Evolutionary conservation across 1,140 invertebrate species (phyloP), one percentile per base, ranked within the genome.

Genomic region (Panagrolaimus sp.): DNA sequence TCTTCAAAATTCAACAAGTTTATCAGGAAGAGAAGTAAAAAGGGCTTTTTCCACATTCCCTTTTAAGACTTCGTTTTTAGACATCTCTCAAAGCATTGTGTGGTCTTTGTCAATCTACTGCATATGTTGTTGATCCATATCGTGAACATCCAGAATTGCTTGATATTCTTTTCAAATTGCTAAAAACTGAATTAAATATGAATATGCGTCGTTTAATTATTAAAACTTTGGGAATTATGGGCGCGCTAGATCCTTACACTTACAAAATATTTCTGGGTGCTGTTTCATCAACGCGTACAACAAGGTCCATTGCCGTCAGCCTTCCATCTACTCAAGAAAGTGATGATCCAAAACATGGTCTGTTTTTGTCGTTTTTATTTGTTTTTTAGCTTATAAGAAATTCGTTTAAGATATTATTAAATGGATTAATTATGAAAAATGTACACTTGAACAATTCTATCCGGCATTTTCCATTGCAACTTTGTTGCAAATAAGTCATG

Each of bases 191-290:
- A 65, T 68, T 78, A 64, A 78, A 66, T 16, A 53, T 65, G 16
- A 70, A 77, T 27, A 84, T 83, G 77, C 71, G 81, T 42, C 68
- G 74, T 20, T 90, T 96, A 85, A 95, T 92, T 0, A 93, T 98
- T 46, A 87, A 94, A 57, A 93, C 98, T 31, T 85, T 99, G 1
- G 80, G 80, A 48, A 78, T 82, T 3, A 71, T 83, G 9, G 96
- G 96, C 7, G 95, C 96, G 0, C 85, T 94, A 74, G 96, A 98
- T 88, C 96, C 96, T 0, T 98, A 98, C 84, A 94, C 93, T 81
- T 92, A 98, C 82, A 98, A 98, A 86, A 81, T 96, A 85, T 74
- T 64, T 65, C 38, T 75, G 20, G 80, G 82, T 14, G 70, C 74
- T 9, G 75, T 83, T 3, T 66, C 72, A n/a, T 82, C 78, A 14